Evolutionary conservation across 2,113 vertebrate genomes (phyloP).

Genomic region (Oreocharis arfaki): DNA sequence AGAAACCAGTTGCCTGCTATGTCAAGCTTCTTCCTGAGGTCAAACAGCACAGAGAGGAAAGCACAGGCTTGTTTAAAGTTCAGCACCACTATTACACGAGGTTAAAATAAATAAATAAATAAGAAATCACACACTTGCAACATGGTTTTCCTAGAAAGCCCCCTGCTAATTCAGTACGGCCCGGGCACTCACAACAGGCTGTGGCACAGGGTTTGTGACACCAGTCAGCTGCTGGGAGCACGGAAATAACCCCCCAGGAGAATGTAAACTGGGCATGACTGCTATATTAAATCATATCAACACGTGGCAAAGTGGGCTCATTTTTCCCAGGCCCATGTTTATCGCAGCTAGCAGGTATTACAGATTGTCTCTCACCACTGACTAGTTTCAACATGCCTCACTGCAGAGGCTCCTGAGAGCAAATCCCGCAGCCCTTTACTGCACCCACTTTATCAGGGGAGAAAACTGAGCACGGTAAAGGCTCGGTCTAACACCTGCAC

Average conservation of each 20-base stretch:
- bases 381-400: neutral
- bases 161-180: conserved; percentile 30
- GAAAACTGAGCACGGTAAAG: fast-evolving
- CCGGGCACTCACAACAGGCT: neutral
- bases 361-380: neutral
- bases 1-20: neutral
- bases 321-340: neutral
- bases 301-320: neutral
- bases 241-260: conserved; percentile 31
- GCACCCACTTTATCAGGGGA: neutral
- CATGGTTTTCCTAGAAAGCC: conserved; percentile 61
- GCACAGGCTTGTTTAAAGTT: neutral
- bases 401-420: neutral
- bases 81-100: neutral
- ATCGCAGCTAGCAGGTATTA: neutral
- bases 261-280: neutral
- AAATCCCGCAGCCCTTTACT: neutral
- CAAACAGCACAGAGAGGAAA: neutral
- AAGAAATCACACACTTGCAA: neutral
- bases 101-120: neutral
- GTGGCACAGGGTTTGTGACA: neutral
- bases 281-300: neutral
- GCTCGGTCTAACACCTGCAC: neutral
- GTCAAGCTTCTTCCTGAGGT: neutral
- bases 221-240: neutral